A percentile compares a stretch with the other conserved stretches of the same genome.
phyloP scores from a whole-genome alignment of 2,113 vertebrate genomes.

The Python bivittatus region DNA sequence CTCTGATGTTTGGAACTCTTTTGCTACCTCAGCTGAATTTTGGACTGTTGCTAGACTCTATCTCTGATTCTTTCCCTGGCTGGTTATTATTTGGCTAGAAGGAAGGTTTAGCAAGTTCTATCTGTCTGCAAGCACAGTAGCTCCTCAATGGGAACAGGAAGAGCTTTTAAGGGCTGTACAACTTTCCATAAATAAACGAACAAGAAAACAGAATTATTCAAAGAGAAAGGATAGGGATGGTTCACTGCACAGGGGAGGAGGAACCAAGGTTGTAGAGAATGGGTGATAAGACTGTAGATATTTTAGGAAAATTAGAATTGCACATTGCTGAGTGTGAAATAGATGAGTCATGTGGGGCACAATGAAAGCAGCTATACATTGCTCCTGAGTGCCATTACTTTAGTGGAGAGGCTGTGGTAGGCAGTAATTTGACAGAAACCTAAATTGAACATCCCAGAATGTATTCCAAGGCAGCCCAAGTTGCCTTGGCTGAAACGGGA shows the following conservation, averaged over 20 bases:
- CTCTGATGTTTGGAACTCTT: neutral
- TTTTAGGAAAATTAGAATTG: slow-evolving; percentile 20
- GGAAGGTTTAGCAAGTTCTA: neutral
- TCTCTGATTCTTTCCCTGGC: neutral
- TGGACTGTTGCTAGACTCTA: neutral
- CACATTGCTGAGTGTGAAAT: neutral
- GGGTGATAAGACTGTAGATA: neutral
- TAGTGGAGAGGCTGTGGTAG: neutral
- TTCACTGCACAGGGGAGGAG: neutral
- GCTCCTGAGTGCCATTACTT: neutral
- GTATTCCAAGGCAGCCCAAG: neutral
- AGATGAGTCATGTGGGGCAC: slow-evolving; percentile 7
- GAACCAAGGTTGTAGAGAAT: neutral
- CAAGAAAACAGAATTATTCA: neutral
- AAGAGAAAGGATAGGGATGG: neutral
- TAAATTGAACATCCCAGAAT: neutral
- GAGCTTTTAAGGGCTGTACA: neutral
- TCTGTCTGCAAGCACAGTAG: neutral
- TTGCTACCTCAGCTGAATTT: neutral
- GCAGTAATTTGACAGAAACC: neutral
- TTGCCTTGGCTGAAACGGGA: neutral
- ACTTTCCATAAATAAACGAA: neutral
- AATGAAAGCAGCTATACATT: neutral
- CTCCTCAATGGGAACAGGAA: neutral
- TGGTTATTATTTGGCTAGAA: neutral